Evolutionary conservation across 1,140 invertebrate species (phyloP).

Genomic region (Drosophila miranda): DNA sequence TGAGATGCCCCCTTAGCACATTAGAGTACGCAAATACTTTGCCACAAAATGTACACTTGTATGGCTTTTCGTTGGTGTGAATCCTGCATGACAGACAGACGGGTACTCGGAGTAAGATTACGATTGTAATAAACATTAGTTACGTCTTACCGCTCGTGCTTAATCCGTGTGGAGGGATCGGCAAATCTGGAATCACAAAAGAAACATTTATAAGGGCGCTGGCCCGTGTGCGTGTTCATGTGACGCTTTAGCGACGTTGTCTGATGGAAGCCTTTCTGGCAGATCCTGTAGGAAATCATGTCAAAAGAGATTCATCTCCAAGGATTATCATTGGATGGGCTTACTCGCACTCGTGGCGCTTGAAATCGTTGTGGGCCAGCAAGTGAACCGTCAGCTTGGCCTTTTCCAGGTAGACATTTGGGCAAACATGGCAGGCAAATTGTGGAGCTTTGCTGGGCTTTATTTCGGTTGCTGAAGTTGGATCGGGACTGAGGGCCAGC

Average conservation of each 20-base stretch:
- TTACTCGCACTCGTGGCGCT: slow-evolving; percentile 80
- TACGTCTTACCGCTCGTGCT: slow-evolving; percentile 83
- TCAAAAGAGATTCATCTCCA: not conserved
- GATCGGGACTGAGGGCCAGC: not conserved
- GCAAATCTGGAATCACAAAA: slow-evolving; percentile 88
- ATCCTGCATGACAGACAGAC: slow-evolving; percentile 41
- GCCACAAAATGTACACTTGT: slow-evolving; percentile 63
- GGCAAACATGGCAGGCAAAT: slow-evolving; percentile 58
- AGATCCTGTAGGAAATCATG: slow-evolving; percentile 52
- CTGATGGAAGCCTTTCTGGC: slow-evolving; percentile 70
- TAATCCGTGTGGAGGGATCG: slow-evolving; percentile 84
- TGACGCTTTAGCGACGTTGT: slow-evolving; percentile 69
- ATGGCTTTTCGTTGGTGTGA: slow-evolving; percentile 75
- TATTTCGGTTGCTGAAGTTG: not conserved
- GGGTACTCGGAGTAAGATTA: not conserved
- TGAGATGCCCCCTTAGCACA: slow-evolving; percentile 69
- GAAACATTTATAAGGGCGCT: slow-evolving; percentile 80
- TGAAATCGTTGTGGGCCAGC: slow-evolving; percentile 60
- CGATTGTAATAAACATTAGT: too few relatives aligned
- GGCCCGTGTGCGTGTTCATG: slow-evolving; percentile 77
- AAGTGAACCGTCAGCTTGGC: slow-evolving; percentile 60
- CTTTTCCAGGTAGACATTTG: slow-evolving; percentile 58
- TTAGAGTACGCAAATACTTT: slow-evolving; percentile 75
- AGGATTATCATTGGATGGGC: not conserved
- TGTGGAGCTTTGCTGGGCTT: not conserved